These are phyloP conservation scores for Resseliella maxima DNA, from an alignment of 2,888 invertebrate genomes.

Conservation along the genomic window DNA sequence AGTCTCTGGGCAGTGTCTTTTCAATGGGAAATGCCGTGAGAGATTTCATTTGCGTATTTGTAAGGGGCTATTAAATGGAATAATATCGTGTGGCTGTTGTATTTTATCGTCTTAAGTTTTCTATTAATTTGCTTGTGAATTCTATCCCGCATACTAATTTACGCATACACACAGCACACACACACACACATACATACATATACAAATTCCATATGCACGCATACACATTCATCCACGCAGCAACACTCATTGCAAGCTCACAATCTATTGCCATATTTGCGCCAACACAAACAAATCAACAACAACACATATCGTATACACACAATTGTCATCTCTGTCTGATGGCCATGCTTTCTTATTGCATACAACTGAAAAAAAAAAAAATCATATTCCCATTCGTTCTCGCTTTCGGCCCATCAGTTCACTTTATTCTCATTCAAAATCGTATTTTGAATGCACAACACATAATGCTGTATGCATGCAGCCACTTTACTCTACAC, in stretches of 20 bases:
- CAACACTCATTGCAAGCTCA: no score
- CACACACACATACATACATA: neutral
- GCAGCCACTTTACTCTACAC: neutral
- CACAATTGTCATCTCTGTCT: neutral
- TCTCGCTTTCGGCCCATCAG: no score
- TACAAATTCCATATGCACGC: neutral
- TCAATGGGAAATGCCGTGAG: neutral
- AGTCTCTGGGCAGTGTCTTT: no score
- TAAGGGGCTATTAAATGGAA: neutral
- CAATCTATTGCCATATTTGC: no score
- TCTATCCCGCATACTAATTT: constrained; percentile 31
- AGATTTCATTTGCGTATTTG: constrained; percentile 51
- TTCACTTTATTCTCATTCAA: no score
- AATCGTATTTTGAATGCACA: neutral
- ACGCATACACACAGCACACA: constrained; percentile 11
- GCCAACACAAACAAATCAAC: no score
- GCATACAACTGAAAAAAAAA: no score
- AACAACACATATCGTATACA: no score
- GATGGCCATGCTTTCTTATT: neutral
- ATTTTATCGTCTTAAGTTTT: neutral
- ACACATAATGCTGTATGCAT: constrained; percentile 5
- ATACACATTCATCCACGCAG: no score
- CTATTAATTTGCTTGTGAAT: constrained; percentile 44
- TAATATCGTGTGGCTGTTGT: neutral
- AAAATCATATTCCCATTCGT: no score